A percentile compares a stretch with the other conserved stretches of the same genome.
Evolutionary conservation across 2,113 vertebrate species (phyloP).

Genomic region (Pangasianodon hypophthalmus): DNA sequence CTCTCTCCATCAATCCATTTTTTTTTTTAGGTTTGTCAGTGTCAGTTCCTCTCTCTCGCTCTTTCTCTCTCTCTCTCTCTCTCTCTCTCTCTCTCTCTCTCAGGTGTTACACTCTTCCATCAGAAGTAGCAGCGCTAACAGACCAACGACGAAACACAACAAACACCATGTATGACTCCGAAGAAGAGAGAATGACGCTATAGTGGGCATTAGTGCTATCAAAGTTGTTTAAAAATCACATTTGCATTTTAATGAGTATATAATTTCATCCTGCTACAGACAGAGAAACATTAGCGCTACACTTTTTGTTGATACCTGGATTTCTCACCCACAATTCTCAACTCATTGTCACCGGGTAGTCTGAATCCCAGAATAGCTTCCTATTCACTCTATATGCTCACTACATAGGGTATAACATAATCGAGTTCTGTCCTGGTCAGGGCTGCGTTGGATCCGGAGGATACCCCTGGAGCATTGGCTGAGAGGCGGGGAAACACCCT

Average conservation of each 20-base stretch:
- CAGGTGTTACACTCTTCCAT: slow-evolving; percentile 35
- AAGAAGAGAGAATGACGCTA: background rate
- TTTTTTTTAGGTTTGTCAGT: slow-evolving; percentile 12
- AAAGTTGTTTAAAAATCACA: background rate
- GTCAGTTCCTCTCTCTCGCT: background rate
- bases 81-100: background rate
- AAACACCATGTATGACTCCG: background rate
- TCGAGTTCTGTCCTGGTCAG: background rate
- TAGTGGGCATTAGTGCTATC: background rate
- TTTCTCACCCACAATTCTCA: background rate
- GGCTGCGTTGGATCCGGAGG: background rate
- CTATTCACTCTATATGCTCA: background rate
- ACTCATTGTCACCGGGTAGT: too few species aligned
- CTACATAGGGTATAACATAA: background rate
- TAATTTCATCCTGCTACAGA: background rate
- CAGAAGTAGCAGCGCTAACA: background rate
- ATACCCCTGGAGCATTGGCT: background rate
- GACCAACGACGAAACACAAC: slow-evolving; percentile 27
- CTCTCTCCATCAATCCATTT: slow-evolving; percentile 19
- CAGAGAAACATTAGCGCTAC: background rate
- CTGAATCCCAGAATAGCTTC: background rate
- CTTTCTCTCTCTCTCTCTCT: background rate
- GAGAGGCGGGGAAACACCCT: background rate
- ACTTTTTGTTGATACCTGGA: background rate
- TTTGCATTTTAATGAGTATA: background rate